Base-by-base conservation (phyloP, 2,888 invertebrate genomes). In the Syrphus vitripennis region DNA sequence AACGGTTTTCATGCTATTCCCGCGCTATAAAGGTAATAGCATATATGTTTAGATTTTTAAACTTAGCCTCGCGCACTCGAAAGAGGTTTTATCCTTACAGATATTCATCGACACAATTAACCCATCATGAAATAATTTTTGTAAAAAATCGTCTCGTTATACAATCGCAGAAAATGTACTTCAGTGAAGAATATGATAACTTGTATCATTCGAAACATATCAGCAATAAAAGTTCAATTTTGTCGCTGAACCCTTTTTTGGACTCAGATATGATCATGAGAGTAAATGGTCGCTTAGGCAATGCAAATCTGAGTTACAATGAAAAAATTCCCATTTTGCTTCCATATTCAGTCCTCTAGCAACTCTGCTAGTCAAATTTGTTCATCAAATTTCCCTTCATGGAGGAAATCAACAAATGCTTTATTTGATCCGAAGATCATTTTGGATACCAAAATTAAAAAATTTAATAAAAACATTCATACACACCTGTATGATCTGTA, bases 361-460 rank as follows among this genome's bases (percentile, higher is more conserved):
- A 21, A 48, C 16, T 7, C 67, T 29, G 1, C 1, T 69, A n/a
- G 50, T 50, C 14, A 24, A 16, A 9, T 69, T 69, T 24, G 14
- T 53, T 24, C 67, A 69, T 10, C 2, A 50, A 50, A 53, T 69
- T 24, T 53, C 37, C 14, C 12, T 40, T 14, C 69, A 40, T 26
- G 53, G 40, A 26, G 55, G 42, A 6, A 55, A 55, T 9, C 26
- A 75, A 34, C 57, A 37, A 3, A 74, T 87, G 63, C 9, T 80
- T 1, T 12, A 65, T 7, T 31, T 75, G 0, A 50, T 79, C 1
- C 37, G 71, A 4, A 16, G 21, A 10, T 37, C 70, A 3, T 87
- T 78, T 31, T 87, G 50, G 19, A 55, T 82, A 3, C 26, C 67
- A 4, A 29, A 65, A 31, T 24, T 87, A 19, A 71, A 63, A 57